Evolutionary conservation across 2,888 invertebrate species (phyloP), one percentile per base, ranked within the genome.

Genomic region (Biston stratarius): DNA sequence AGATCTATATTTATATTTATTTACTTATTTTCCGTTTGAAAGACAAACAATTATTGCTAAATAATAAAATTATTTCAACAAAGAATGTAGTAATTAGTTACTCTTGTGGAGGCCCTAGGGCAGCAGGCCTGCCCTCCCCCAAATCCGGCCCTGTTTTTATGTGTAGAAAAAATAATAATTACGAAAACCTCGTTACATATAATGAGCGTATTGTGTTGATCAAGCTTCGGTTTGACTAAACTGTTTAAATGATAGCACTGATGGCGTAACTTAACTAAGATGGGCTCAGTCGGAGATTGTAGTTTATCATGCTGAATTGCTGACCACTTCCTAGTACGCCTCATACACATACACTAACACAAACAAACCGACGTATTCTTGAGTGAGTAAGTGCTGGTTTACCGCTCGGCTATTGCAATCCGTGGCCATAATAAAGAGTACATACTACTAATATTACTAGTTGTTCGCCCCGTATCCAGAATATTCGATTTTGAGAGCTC

Each of bases 281-380:
- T 53, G 40, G 53, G 40, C 34, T 53, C 11, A 7, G 40, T 42
- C 7, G 55, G 55, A 55, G 55, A 55, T 55, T 40, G 55, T 55
- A 55, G 55, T 38, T 40, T 51, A 51, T 51, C 38, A 11, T 3
- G 42, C 15, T 55, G 55, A 10, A 40, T 24, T 8, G 42, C 15
- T 55, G 55, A 15, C 55, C 42, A 55, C 55, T 55, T 55, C 40
- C 55, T 55, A 12, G 24, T 40, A 40, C 40, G 40, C 15, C 15
- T 8, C 40, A 52, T 36, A 36, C 53, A 40, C 40, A 52, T 36
- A 36, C 53, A 40, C 40, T 40, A 15, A 53, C 40, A 53, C 53
- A 53, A 53, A 53, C 53, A 40, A 11, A 53, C 10, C 15, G 53
- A 53, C 40, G 15, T 15, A 40, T 11, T 53, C 38, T 52, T n/a